phyloP scores from a whole-genome alignment of 2,113 vertebrate genomes.

The Struthidea cinerea region DNA sequence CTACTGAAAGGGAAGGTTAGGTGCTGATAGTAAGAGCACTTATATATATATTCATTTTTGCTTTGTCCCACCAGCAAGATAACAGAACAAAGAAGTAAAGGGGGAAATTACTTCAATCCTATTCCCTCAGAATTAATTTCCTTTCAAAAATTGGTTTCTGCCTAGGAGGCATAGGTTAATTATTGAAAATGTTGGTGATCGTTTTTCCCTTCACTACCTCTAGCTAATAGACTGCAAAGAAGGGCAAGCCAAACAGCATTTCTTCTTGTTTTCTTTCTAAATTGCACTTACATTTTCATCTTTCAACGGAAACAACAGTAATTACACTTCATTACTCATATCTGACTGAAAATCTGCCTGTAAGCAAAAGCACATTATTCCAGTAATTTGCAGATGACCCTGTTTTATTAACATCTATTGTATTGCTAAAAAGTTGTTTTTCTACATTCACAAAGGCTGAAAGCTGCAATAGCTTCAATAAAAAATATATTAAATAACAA shows the following conservation, averaged over 20 bases:
- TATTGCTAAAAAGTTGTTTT: neutral
- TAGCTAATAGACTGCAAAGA: neutral
- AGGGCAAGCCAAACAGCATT: neutral
- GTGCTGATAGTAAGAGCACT: neutral
- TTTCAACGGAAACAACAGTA: slow-evolving; percentile 12
- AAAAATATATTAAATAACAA: neutral
- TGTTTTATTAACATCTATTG: neutral
- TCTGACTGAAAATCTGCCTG: slow-evolving; percentile 42
- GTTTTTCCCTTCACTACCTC: neutral
- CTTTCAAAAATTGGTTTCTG: slow-evolving; percentile 16
- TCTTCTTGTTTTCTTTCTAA: slow-evolving; percentile 6
- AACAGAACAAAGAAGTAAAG: neutral
- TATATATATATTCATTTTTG: neutral
- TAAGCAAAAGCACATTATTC: slow-evolving; percentile 37
- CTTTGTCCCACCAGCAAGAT: neutral
- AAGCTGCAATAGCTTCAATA: neutral
- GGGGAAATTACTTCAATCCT: neutral
- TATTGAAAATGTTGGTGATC: neutral
- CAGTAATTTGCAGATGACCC: slow-evolving; percentile 42
- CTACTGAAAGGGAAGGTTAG: neutral
- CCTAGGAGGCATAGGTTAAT: slow-evolving; percentile 25
- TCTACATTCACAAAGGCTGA: neutral
- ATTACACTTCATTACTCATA: slow-evolving; percentile 40
- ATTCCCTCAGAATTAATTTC: slow-evolving; percentile 26
- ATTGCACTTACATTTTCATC: slow-evolving; percentile 22